Evolutionary conservation across 2,113 vertebrate genomes (phyloP).

Genomic region (Alces alces): DNA sequence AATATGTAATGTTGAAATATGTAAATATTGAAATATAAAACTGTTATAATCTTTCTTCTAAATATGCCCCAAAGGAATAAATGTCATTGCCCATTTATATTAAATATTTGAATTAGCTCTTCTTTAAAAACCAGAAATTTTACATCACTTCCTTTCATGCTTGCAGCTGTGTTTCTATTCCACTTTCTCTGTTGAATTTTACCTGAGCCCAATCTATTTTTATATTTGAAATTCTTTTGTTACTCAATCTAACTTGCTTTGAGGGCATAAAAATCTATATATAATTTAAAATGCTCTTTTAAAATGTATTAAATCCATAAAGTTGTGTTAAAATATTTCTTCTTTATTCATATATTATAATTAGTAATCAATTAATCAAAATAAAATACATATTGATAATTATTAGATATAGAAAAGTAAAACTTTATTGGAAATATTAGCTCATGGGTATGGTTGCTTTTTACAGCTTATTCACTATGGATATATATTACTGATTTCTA

Average conservation of each 20-base stretch:
- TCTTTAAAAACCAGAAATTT: background rate
- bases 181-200: background rate
- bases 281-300: background rate
- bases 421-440: background rate
- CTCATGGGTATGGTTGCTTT: background rate
- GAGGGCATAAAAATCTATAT: background rate
- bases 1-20: too few species aligned
- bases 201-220: background rate
- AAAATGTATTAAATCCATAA: background rate
- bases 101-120: background rate
- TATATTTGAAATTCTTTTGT: background rate
- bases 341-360: background rate
- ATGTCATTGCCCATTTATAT: background rate
- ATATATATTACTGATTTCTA: slow-evolving; percentile 1
- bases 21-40: background rate
- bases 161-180: background rate
- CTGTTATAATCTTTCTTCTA: background rate
- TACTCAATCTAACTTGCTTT: background rate
- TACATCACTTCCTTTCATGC: background rate
- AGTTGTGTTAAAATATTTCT: background rate
- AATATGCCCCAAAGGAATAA: background rate
- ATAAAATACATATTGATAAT: background rate
- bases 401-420: background rate
- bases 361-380: background rate
- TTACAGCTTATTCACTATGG: background rate